Evolutionary conservation across 2,113 vertebrate species (phyloP).

Genomic region (Callorhinus ursinus): DNA sequence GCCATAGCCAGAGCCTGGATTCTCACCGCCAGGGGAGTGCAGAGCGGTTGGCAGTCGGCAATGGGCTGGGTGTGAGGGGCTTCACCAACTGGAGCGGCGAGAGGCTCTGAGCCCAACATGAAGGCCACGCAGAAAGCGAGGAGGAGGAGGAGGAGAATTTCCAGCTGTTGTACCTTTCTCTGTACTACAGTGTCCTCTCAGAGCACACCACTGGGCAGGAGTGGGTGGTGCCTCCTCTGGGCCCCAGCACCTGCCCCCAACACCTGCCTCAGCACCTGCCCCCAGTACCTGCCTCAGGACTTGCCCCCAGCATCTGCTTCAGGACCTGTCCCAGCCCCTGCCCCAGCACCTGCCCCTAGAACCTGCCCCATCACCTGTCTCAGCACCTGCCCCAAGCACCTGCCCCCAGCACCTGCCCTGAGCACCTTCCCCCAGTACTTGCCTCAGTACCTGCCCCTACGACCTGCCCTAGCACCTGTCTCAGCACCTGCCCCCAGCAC

Average conservation of each 20-base stretch:
- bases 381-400: too few relatives aligned
- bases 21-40: fast-evolving
- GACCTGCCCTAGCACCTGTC: too few relatives aligned
- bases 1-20: fast-evolving
- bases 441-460: too few relatives aligned
- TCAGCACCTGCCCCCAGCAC: neutral
- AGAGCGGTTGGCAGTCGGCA: neutral
- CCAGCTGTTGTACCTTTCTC: neutral
- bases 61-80: neutral
- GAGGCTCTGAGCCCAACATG: neutral
- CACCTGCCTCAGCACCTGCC: neutral
- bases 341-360: too few relatives aligned
- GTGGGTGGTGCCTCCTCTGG: fast-evolving
- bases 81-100: neutral
- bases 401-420: too few relatives aligned
- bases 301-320: too few relatives aligned
- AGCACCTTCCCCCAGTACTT: too few relatives aligned
- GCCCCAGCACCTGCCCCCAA: neutral
- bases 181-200: fast-evolving
- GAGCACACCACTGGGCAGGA: fast-evolving
- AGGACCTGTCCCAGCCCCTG: too few relatives aligned
- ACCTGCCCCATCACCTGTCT: too few relatives aligned
- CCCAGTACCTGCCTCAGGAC: too few relatives aligned
- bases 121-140: too few relatives aligned
- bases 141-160: neutral